These are phyloP conservation scores for Drosophila macrospina DNA, from an alignment of 2,888 invertebrate species.

Conservation along the genomic window DNA sequence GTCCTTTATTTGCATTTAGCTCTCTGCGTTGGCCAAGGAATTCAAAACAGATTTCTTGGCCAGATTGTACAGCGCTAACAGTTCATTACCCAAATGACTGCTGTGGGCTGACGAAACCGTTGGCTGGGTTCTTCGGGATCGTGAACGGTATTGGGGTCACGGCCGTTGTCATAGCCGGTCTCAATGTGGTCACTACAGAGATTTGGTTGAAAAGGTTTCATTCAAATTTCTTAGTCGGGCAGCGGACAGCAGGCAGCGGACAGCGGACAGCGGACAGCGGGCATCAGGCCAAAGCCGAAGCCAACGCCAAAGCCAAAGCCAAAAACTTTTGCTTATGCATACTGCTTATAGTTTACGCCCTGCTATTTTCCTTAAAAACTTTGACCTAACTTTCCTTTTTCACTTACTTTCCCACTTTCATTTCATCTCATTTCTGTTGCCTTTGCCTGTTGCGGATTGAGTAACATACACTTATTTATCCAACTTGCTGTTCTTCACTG, in stretches of 20 bases:
- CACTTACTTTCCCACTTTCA: not conserved
- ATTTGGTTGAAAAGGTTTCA: conserved; percentile 51
- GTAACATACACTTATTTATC: conserved; percentile 45
- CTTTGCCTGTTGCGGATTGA: conserved; percentile 24
- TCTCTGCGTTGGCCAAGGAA: conserved; percentile 51
- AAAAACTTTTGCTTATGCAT: conserved; percentile 47
- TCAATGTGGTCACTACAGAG: conserved; percentile 22
- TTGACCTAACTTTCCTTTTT: conserved; percentile 36
- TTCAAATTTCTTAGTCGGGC: conserved; percentile 16
- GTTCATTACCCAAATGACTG: conserved; percentile 78
- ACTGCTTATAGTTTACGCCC: conserved; percentile 40
- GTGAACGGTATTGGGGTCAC: not conserved
- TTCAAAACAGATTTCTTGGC: conserved; percentile 77
- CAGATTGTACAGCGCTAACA: conserved; percentile 77
- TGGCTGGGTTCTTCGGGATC: not conserved
- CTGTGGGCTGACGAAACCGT: conserved; percentile 26
- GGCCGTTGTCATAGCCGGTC: not conserved
- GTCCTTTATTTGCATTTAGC: conserved; percentile 59
- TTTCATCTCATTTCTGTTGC: not conserved
- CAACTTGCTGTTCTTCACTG: conserved; percentile 18
- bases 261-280: not conserved
- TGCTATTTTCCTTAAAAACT: conserved; percentile 59
- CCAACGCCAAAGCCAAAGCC: conserved; percentile 4
- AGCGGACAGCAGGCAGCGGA: not conserved
- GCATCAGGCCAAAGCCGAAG: not conserved